phyloP scores from a whole-genome alignment of 2,113 vertebrate species.

The Varanus komodoensis region DNA sequence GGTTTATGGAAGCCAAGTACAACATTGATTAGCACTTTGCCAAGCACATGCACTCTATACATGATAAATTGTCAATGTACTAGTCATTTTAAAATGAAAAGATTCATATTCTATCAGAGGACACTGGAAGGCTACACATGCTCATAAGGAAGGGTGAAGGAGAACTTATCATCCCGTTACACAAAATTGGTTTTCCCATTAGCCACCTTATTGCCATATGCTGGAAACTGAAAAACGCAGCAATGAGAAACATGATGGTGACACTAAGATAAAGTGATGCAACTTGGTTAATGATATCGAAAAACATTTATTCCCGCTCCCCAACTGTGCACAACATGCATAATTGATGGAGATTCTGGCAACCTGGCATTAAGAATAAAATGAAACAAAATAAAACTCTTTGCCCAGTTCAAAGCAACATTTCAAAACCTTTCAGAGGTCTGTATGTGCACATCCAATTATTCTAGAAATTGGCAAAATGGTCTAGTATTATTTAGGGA shows the following conservation, averaged over 20 bases:
- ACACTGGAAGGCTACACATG: constrained; percentile 64
- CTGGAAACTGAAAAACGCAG: constrained; percentile 70
- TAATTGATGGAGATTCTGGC: constrained; percentile 76
- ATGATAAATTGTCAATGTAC: constrained; percentile 11
- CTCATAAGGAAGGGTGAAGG: constrained; percentile 52
- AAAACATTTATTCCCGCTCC: constrained; percentile 75
- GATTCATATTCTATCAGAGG: constrained; percentile 7
- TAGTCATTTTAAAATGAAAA: constrained; percentile 9
- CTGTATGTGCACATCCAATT: constrained; percentile 14
- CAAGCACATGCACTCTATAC: neutral
- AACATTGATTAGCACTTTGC: neutral
- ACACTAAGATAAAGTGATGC: constrained; percentile 74
- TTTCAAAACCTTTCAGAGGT: constrained; percentile 53
- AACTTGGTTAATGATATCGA: constrained; percentile 71
- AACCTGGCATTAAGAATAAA: constrained; percentile 63
- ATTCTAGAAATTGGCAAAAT: constrained; percentile 23
- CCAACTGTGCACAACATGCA: constrained; percentile 63
- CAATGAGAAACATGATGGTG: constrained; percentile 65
- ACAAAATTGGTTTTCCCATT: constrained; percentile 67
- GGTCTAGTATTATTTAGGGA: constrained; percentile 44
- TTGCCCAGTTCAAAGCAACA: constrained; percentile 61
- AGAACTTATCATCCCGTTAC: constrained; percentile 57
- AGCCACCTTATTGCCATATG: constrained; percentile 75
- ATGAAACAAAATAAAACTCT: constrained; percentile 62
- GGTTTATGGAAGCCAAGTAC: neutral